phyloP scores from a whole-genome alignment of 1,140 invertebrate genomes.

The Copidosoma floridanum region DNA sequence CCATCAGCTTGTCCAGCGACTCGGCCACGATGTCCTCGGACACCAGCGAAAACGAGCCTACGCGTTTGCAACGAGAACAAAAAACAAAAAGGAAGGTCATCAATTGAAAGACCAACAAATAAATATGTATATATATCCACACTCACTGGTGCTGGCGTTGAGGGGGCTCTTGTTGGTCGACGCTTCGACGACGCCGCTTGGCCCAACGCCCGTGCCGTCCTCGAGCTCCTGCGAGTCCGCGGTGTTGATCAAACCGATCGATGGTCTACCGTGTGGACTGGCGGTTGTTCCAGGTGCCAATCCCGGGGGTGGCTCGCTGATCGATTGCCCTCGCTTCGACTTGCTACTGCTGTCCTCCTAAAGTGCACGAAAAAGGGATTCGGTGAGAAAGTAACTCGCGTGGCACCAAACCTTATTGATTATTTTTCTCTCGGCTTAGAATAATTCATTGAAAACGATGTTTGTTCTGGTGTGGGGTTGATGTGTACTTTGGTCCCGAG shows the following conservation, averaged over 20 bases:
- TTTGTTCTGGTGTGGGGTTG: too few relatives aligned
- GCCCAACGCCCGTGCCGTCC: conserved; percentile 34
- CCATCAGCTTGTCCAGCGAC: conserved; percentile 75
- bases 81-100: not conserved
- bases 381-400: not conserved
- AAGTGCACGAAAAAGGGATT: too few relatives aligned
- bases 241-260: conserved; percentile 42
- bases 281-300: conserved; percentile 31
- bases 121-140: too few relatives aligned
- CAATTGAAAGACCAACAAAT: conserved; percentile 5
- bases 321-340: conserved; percentile 47
- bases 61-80: not conserved
- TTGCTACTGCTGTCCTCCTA: conserved; percentile 44
- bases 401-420: not conserved
- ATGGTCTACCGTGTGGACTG: conserved; percentile 47
- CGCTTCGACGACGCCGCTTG: conserved; percentile 35
- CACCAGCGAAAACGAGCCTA: conserved; percentile 33
- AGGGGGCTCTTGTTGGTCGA: conserved; percentile 48
- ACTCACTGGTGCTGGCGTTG: conserved; percentile 45
- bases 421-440: not conserved
- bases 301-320: conserved; percentile 40
- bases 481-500: too few relatives aligned
- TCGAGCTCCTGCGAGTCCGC: conserved; percentile 47
- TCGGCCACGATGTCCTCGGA: conserved; percentile 70
- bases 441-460: conserved; percentile 15